Evolutionary conservation across 1,140 invertebrate species (phyloP).

Genomic region (Diorhabda sublineata): DNA sequence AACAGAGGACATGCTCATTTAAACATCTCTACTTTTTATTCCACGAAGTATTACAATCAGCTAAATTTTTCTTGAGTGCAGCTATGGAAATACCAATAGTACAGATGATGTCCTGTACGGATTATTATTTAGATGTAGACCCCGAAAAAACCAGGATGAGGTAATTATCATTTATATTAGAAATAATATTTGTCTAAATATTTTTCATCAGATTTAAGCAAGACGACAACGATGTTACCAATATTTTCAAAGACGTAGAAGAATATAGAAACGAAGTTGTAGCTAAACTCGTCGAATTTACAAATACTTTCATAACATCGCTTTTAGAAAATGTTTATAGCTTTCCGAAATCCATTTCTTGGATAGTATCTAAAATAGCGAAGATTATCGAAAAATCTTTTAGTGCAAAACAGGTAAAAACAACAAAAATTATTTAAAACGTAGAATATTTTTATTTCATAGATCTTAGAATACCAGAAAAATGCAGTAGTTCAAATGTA

Average conservation of each 20-base stretch:
- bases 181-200: neutral
- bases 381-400: slow-evolving; percentile 63
- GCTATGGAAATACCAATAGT: slow-evolving; percentile 89
- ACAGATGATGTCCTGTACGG: slow-evolving; percentile 88
- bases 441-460: no score
- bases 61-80: slow-evolving; percentile 88
- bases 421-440: neutral
- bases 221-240: slow-evolving; percentile 28
- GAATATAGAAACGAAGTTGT: slow-evolving; percentile 72
- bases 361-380: slow-evolving; percentile 74
- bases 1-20: slow-evolving; percentile 84
- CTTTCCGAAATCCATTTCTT: slow-evolving; percentile 82
- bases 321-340: slow-evolving; percentile 84
- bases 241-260: slow-evolving; percentile 29
- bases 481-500: no score
- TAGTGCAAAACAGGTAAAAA: slow-evolving; percentile 56
- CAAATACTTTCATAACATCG: slow-evolving; percentile 77
- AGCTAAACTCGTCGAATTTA: slow-evolving; percentile 75
- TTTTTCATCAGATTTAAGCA: slow-evolving; percentile 27
- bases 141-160: slow-evolving; percentile 75
- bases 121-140: slow-evolving; percentile 89
- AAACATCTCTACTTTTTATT: slow-evolving; percentile 84
- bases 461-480: no score
- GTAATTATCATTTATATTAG: slow-evolving; percentile 34
- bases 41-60: slow-evolving; percentile 85